Evolutionary conservation across 2,113 vertebrate species (phyloP), one percentile per base, ranked within the genome.

Genomic region (Centrocercus urophasianus): DNA sequence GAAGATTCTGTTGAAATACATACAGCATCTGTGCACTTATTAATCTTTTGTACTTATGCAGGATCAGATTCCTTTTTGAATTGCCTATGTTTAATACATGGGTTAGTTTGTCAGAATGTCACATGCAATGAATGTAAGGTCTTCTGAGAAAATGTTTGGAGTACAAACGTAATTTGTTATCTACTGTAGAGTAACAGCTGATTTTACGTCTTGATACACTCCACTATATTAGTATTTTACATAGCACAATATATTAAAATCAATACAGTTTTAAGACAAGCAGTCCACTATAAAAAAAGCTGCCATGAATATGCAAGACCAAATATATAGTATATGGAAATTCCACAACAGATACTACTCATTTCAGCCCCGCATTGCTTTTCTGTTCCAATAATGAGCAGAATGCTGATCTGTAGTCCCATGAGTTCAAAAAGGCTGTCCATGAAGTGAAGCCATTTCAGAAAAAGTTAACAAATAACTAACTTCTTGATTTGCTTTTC

Each of bases 391-490:
- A 77, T 87, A 92, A 80, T 83, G 78, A 95, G 28, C 28, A 89
- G 50, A 88, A 66, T 59, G 61, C 65, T 89, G 52, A 65, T 87
- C 67, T 66, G 48, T 73, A 85, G 60, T 91, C 71, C 28, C n/a
- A 2, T 30, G 64, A 63, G 59, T 79, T 42, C 34, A 50, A 54
- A 85, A 88, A 80, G 48, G 27, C 54, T 76, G 32, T 67, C 47
- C 0, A 6, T 73, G 28, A 83, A 74, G 19, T 67, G 28, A 92
- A 93, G 63, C 19, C 22, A 21, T 60, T 77, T 87, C 38, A 85
- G 67, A 83, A 93, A 79, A 89, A 85, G 82, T 93, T 80, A 60
- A 83, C 15, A 82, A 72, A 89, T 61, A 85, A 20, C 25, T 18
- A 91, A 92, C 36, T 85, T 79, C 21, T 75, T 92, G 48, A 70